Base-by-base conservation (phyloP, 2,888 invertebrate species). In the Microchrysa polita region DNA sequence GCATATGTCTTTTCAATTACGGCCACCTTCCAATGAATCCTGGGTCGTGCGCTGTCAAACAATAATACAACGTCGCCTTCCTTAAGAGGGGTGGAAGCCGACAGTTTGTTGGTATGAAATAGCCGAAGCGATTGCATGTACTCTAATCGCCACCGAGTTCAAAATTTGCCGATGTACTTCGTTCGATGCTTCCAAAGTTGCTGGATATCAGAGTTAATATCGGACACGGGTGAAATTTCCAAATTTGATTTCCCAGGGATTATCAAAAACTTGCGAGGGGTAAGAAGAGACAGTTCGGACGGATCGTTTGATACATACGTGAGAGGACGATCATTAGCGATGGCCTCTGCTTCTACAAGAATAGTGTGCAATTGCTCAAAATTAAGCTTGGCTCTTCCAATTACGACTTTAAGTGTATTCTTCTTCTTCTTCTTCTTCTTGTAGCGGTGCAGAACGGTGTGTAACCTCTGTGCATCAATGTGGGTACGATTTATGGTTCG, bases 341-440 rank as follows among this genome's bases (percentile, higher is more conserved):
- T 52, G 5, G 52, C 52, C 12, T 52, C 52, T n/a, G 16, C 4
- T 16, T 52, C 52, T 16, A 52, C 52, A n/a, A n/a, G n/a, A n/a
- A n/a, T n/a, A n/a, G n/a, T n/a, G n/a, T n/a, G n/a, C n/a, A 52
- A 52, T 10, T 52, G 52, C 16, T 52, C 52, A 10, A 52, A 52
- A 16, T 16, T 60, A 5, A 75, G 14, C 20, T 34, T 74, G 1
- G 65, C 23, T 22, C 52, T 73, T 27, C 75, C 63, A n/a, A 77
- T 76, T 14, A 73, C 73, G 1, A 73, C 48, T 27, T 74, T 74
- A 10, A 77, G 55, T n/a, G 74, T 34, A 60, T 77, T 72, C 53
- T 75, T n/a, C n/a, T n/a, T n/a, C n/a, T n/a, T n/a, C n/a, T n/a
- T n/a, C n/a, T n/a, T n/a, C n/a, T n/a, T n/a, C n/a, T n/a, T n/a